Evolutionary conservation across 1,140 invertebrate species (phyloP).

Genomic region (Drosophila leontia): DNA sequence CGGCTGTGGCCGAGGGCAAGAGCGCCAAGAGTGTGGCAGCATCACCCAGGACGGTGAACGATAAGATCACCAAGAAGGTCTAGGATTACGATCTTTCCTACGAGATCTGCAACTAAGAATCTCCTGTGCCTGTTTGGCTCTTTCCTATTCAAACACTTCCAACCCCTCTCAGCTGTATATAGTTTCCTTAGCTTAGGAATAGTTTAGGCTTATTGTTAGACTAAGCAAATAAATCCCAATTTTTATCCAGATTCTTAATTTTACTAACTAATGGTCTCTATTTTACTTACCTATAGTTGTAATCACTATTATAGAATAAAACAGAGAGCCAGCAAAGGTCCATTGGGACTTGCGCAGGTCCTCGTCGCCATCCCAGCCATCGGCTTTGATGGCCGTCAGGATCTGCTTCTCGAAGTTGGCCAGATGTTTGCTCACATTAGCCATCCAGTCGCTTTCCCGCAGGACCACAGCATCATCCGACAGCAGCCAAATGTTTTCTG

Average conservation of each 20-base stretch:
- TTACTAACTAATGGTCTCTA: not conserved
- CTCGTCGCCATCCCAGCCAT: constrained; percentile 97
- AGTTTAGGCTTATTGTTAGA: constrained; percentile 29
- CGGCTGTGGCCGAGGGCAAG: constrained; percentile 62
- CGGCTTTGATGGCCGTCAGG: constrained; percentile 92
- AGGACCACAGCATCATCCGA: constrained; percentile 86
- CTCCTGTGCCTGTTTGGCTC: not conserved
- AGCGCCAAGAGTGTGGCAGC: constrained; percentile 56
- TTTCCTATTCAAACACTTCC: not conserved
- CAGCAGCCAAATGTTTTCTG: constrained; percentile 92
- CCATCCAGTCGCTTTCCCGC: constrained; percentile 73
- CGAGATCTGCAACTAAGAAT: not conserved
- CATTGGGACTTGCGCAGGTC: constrained; percentile 91
- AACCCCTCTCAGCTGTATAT: constrained; percentile 30
- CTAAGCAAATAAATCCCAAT: constrained; percentile 48
- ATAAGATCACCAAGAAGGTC: constrained; percentile 72
- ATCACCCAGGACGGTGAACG: constrained; percentile 49
- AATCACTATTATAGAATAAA: constrained; percentile 99
- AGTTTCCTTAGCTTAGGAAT: constrained; percentile 40
- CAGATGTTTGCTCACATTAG: constrained; percentile 74
- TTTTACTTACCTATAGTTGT: constrained; percentile 95
- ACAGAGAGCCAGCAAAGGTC: constrained; percentile 95
- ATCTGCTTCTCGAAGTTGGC: constrained; percentile 92
- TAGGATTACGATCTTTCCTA: constrained; percentile 17
- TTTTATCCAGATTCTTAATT: not conserved